Conservation (phyloP, 1,140 invertebrate genomes). For the Whitmania pigra region DNA sequence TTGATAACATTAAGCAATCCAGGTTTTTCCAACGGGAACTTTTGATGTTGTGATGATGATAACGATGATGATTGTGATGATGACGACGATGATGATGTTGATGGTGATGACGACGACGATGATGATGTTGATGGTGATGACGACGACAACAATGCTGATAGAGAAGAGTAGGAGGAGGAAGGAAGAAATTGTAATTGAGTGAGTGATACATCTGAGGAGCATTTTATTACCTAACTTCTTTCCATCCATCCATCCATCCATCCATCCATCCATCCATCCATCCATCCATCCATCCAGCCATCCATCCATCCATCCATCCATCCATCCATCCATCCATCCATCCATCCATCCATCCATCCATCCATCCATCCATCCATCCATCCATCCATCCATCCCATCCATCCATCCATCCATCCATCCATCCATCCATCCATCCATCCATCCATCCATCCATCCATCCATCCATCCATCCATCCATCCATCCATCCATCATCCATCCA, state of each 20-base stretch:
- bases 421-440: constrained; percentile 5
- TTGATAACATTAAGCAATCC: no score
- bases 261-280: not conserved
- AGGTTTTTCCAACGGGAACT: no score
- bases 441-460: constrained; percentile 5
- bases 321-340: constrained; percentile 9
- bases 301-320: constrained; percentile 14
- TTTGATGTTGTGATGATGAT: no score
- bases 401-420: constrained; percentile 11
- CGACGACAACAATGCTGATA: no score
- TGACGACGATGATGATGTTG: no score
- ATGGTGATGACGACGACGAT: no score
- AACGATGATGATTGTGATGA: no score
- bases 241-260: not conserved
- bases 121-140: no score
- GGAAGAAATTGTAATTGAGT: no score
- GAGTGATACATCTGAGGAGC: no score
- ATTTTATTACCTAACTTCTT: not conserved
- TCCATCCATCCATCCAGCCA: not conserved
- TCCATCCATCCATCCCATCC: constrained; percentile 14
- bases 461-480: constrained; percentile 10
- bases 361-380: constrained; percentile 14
- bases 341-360: constrained; percentile 14
- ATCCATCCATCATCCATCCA: no score
- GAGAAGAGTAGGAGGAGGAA: no score